A percentile compares a stretch with the other conserved stretches of the same genome.
These are phyloP conservation scores for Sussaba pulchella DNA, from an alignment of 2,888 invertebrate species.

Conservation along the genomic window DNA sequence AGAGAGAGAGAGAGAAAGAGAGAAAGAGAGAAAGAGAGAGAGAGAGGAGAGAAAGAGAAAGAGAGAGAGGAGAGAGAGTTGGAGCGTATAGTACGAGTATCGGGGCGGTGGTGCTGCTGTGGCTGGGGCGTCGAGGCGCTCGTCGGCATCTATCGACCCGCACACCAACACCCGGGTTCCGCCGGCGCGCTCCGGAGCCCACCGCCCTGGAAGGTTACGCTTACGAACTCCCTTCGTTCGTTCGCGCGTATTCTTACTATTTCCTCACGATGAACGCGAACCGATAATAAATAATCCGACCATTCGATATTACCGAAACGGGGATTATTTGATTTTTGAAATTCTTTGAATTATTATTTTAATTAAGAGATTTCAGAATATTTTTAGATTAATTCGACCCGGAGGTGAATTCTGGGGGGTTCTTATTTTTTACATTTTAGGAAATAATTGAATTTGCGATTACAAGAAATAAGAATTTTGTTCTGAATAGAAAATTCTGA, in stretches of 20 bases:
- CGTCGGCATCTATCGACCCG: conserved; percentile 82
- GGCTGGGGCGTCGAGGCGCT: conserved; percentile 75
- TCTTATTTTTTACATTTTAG: too few species aligned
- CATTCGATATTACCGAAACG: neutral
- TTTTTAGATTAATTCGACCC: too few species aligned
- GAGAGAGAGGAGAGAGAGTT: neutral
- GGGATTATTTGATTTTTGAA: neutral
- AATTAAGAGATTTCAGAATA: too few species aligned
- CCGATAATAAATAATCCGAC: neutral
- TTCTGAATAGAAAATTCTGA: too few species aligned
- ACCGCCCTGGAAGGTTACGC: conserved; percentile 77
- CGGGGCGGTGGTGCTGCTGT: conserved; percentile 74
- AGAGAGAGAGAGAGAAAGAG: conserved; percentile 38
- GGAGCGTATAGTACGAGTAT: conserved; percentile 65
- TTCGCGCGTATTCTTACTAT: conserved; percentile 62
- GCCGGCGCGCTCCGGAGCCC: conserved; percentile 66
- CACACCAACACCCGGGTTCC: conserved; percentile 68
- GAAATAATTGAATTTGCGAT: too few species aligned
- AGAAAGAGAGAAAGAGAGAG: neutral
- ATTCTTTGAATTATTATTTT: too few species aligned
- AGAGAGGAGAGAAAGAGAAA: neutral
- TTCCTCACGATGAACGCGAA: conserved; percentile 55
- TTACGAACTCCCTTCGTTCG: conserved; percentile 60
- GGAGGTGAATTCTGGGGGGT: too few species aligned
- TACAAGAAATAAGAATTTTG: too few species aligned